Base-by-base conservation (phyloP, 2,888 invertebrate species). In the Lithosia quadra region DNA sequence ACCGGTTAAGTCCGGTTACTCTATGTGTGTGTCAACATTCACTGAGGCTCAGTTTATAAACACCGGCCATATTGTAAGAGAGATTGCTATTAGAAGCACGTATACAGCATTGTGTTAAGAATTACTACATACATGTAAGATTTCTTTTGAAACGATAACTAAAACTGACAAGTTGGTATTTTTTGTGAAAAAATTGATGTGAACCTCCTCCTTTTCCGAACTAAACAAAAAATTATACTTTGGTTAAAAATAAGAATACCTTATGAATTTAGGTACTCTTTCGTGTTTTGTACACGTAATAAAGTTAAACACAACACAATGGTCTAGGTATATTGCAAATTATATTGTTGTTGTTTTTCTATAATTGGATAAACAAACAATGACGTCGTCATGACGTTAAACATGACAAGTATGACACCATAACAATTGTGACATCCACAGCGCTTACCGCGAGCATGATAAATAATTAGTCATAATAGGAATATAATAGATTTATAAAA, bases 11-110 rank as follows among this genome's bases (percentile, higher is more conserved):
- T 75, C 77, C 84, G 79, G 87, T 84, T 79, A 63, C 24, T 53
- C 71, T 71, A 43, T 70, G 78, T 71, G 74, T 80, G 77, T 84
- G 80, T 83, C 81, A 81, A 79, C 83, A 83, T 68, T 67, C 72
- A 68, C 68, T 67, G 74, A 79, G 69, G 36, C 78, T 75, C 66
- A 76, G 86, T 85, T 88, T 90, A 88, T 90, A 90, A 90, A 90
- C 87, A 90, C 77, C 71, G 61, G 13, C 75, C 80, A 74, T 84
- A 85, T 84, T 86, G 86, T 85, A 79, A 81, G 86, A 83, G 85
- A 84, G 79, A 82, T 83, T 84, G 82, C 81, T 80, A 81, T 83
- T 82, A 79, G 73, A 77, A 77, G 74, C 83, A 80, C 80, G 81
- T 84, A 83, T 81, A 73, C 75, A 82, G 77, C 77, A 84, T 84